Evolutionary conservation across 2,797 vertebrate genomes (phyloP).

Genomic region (Percopsis omiscomaycus): DNA sequence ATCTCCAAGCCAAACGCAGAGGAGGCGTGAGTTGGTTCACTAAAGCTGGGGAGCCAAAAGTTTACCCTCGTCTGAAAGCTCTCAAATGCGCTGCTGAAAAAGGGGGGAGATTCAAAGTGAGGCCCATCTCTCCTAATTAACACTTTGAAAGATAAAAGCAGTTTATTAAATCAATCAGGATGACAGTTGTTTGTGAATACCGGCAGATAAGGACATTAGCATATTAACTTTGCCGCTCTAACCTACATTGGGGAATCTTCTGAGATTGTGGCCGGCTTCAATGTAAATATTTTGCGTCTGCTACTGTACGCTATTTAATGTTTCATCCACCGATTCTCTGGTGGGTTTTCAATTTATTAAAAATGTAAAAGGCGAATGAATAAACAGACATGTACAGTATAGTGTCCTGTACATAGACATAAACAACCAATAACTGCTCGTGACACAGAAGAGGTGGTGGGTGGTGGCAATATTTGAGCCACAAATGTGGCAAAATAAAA

Average conservation of each 20-base stretch:
- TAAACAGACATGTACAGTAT: slow-evolving; percentile 49
- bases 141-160: slow-evolving; percentile 99
- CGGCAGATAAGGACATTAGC: slow-evolving; percentile 99
- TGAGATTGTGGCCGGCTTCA: slow-evolving; percentile 86
- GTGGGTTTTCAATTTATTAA: slow-evolving; percentile 77
- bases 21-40: slow-evolving; percentile 14
- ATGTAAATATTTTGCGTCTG: slow-evolving; percentile 87
- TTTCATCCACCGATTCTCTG: slow-evolving; percentile 67
- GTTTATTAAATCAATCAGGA: slow-evolving; percentile 99
- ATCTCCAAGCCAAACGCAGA: slow-evolving; percentile 2
- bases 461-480: slow-evolving; percentile 39
- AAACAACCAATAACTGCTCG: background rate
- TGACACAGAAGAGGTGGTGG: slow-evolving; percentile 26
- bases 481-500: slow-evolving; percentile 47
- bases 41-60: slow-evolving; percentile 54
- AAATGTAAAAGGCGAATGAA: slow-evolving; percentile 75
- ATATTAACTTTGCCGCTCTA: slow-evolving; percentile 97
- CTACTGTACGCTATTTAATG: slow-evolving; percentile 86
- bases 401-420: no score
- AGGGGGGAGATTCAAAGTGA: slow-evolving; percentile 81
- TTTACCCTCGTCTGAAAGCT: slow-evolving; percentile 85
- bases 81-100: slow-evolving; percentile 73
- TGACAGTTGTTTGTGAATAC: slow-evolving; percentile 98
- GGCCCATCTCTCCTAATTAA: slow-evolving; percentile 98
- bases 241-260: slow-evolving; percentile 96